Evolutionary conservation across 2,113 vertebrate genomes (phyloP).

Genomic region (Mystacornis crossleyi): DNA sequence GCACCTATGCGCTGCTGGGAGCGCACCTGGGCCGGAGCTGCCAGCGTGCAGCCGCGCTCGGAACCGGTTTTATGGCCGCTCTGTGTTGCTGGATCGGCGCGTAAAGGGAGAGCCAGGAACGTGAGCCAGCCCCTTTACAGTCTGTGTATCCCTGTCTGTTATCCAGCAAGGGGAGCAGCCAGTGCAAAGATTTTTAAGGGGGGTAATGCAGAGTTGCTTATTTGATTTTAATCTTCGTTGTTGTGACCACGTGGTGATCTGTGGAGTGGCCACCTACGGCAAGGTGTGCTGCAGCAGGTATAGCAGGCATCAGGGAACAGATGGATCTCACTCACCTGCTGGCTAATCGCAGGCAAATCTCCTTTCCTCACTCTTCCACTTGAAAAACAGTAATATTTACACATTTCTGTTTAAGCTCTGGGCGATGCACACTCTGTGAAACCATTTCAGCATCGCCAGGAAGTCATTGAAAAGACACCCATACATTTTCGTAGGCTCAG

Average conservation of each 20-base stretch:
- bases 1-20: not conserved
- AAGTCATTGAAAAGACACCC: not conserved
- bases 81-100: not conserved
- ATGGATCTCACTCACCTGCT: not conserved
- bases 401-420: not conserved
- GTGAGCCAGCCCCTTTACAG: fast-evolving
- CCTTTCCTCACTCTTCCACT: not conserved
- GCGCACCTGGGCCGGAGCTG: not conserved
- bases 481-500: not conserved
- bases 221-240: not conserved
- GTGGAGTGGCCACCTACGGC: not conserved
- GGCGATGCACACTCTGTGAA: not conserved
- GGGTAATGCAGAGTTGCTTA: not conserved
- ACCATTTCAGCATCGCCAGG: not conserved
- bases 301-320: not conserved
- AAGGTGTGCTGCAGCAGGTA: not conserved
- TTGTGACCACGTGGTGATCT: fast-evolving
- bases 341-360: not conserved
- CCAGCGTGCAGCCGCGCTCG: fast-evolving
- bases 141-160: not conserved
- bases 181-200: not conserved
- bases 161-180: not conserved
- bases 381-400: not conserved
- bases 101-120: not conserved
- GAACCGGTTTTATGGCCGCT: fast-evolving